These are phyloP conservation scores for Drosophila falleni DNA, from an alignment of 2,888 invertebrate species.

Conservation along the genomic window DNA sequence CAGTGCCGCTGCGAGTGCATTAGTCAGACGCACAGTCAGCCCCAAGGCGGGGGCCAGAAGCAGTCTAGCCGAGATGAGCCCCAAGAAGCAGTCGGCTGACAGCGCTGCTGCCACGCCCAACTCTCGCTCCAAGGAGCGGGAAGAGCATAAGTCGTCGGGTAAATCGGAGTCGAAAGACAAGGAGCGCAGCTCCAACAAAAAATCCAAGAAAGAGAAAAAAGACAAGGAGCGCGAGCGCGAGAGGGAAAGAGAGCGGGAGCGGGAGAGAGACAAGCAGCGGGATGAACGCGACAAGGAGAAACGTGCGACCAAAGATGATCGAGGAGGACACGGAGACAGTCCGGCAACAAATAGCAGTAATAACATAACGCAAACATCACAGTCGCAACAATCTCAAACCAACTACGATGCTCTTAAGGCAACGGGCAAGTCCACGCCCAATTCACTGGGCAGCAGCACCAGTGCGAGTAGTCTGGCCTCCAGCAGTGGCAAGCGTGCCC, in stretches of 20 bases:
- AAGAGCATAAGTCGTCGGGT: constrained; percentile 62
- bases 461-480: constrained; percentile 55
- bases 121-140: constrained; percentile 72
- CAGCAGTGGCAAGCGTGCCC: constrained; percentile 45
- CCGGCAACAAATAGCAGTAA: constrained; percentile 41
- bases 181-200: constrained; percentile 84
- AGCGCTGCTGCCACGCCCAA: constrained; percentile 48
- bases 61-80: constrained; percentile 61
- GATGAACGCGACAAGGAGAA: constrained; percentile 83
- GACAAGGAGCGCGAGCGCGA: constrained; percentile 87
- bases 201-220: constrained; percentile 87
- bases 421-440: constrained; percentile 67
- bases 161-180: constrained; percentile 71
- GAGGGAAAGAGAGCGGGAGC: constrained; percentile 86
- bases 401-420: constrained; percentile 41
- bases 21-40: constrained; percentile 67
- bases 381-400: constrained; percentile 36
- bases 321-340: constrained; percentile 47
- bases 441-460: constrained; percentile 62
- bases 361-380: constrained; percentile 17
- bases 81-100: constrained; percentile 55
- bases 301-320: constrained; percentile 66
- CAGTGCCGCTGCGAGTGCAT: constrained; percentile 25
- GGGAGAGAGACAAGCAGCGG: constrained; percentile 86
- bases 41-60: constrained; percentile 57